Evolutionary conservation across 2,797 vertebrate species (phyloP), one percentile per base, ranked within the genome.

Genomic region (Lates japonicus): DNA sequence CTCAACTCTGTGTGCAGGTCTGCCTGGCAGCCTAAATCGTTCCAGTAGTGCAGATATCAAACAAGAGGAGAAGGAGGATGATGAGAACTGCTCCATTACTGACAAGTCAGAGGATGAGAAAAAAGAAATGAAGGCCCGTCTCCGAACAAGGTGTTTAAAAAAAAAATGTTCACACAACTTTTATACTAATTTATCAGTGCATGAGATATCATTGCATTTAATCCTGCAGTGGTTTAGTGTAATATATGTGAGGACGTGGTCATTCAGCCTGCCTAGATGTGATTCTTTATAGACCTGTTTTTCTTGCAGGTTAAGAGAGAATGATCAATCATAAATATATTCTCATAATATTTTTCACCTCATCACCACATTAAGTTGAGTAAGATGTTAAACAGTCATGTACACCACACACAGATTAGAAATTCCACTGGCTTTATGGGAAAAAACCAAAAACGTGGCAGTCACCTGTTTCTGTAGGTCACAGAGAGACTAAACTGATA

Each of bases 81-180:
- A 99, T 3, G 98, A 99, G 84, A 97, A 97, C 85, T 92, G 96
- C 0, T 97, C 97, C 0, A 83, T 96, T 39, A 96, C 93, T 0
- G 97, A 99, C 88, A 96, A 96, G 84, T 97, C 97, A 0, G 98
- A 99, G 17, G 98, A 99, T 44, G 98, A 99, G 81, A 97, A 95
- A 92, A 99, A 97, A 91, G 98, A 99, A 48, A 90, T 94, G 82
- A 98, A 97, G 82, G 89, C 93, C 14, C 95, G 93, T 68, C 95
- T 96, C 49, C 69, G 86, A 90, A 84, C 94, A 77, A 96, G 95
- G 95, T 96, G 86, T 74, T 84, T 72, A 70, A 67, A 84, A 46
- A 49, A 29, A 29, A 29, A 29, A 29, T 29, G 25, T 29, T 4
- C 8, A n/a, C 10, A 12, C 39, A 42, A 52, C n/a, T 20, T 33